A percentile compares a stretch with the other conserved stretches of the same genome.
Conservation (phyloP, 2,113 vertebrate genomes). For the Prietella phreatophila region DNA sequence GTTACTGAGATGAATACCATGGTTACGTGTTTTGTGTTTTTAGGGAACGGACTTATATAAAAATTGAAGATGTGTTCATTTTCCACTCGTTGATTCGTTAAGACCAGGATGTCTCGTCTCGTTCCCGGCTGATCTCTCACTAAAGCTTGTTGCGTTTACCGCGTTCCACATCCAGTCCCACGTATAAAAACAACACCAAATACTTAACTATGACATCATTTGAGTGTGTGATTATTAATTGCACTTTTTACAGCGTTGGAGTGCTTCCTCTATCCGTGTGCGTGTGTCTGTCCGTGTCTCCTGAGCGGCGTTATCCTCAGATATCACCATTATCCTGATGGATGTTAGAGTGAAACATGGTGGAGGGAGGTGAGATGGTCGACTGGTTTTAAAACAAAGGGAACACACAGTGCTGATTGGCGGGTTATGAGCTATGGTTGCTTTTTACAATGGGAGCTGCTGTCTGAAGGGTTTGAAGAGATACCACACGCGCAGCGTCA, state of each 20-base stretch:
- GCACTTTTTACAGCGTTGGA: constrained; percentile 68
- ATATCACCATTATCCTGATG: constrained; percentile 69
- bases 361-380: constrained; percentile 53
- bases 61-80: constrained; percentile 63
- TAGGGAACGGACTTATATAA: background rate
- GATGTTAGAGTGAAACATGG: constrained; percentile 40
- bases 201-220: constrained; percentile 81
- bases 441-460: constrained; percentile 62
- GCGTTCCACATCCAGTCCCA: constrained; percentile 57
- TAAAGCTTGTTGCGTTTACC: background rate
- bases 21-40: constrained; percentile 25
- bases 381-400: constrained; percentile 68
- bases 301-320: constrained; percentile 36
- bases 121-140: constrained; percentile 22
- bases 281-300: constrained; percentile 13
- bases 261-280: constrained; percentile 54
- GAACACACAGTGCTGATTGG: constrained; percentile 62
- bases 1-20: constrained; percentile 58
- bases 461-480: constrained; percentile 57
- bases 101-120: constrained; percentile 59
- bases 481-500: constrained; percentile 53
- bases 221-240: constrained; percentile 70
- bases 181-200: constrained; percentile 78
- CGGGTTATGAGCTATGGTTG: constrained; percentile 65
- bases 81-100: constrained; percentile 68